Percentiles rank a stretch among this genome's conserved stretches.
phyloP scores from a whole-genome alignment of 1,140 invertebrate genomes.

The Physella acuta region DNA sequence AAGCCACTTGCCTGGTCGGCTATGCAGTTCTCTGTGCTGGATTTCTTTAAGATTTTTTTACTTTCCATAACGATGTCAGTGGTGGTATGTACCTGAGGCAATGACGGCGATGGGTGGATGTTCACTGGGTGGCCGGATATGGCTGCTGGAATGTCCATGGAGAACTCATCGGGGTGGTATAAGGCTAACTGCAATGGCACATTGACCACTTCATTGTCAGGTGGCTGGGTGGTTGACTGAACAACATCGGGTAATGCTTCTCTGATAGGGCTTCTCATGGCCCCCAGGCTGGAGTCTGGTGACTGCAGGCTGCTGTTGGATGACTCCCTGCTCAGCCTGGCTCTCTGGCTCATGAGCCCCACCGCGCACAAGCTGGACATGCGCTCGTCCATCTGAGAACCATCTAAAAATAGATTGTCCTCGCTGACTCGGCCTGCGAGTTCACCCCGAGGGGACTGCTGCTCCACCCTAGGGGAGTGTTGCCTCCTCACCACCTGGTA shows the following conservation, averaged over 20 bases:
- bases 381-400: slow-evolving; percentile 1
- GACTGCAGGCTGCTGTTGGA: slow-evolving; percentile 28
- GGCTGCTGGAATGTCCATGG: slow-evolving; percentile 21
- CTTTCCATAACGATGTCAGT: slow-evolving; percentile 21
- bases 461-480: slow-evolving; percentile 7
- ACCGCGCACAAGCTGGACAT: slow-evolving; percentile 23
- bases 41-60: slow-evolving; percentile 20
- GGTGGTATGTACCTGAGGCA: slow-evolving; percentile 19
- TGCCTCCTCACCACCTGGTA: slow-evolving; percentile 6
- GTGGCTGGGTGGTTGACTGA: slow-evolving; percentile 13
- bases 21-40: slow-evolving; percentile 24
- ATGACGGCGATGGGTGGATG: slow-evolving; percentile 9
- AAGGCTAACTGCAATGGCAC: slow-evolving; percentile 26
- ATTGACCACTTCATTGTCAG: not conserved
- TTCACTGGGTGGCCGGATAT: not conserved
- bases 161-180: slow-evolving; percentile 32
- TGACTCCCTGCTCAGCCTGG: slow-evolving; percentile 29
- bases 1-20: not conserved
- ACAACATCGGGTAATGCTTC: slow-evolving; percentile 20
- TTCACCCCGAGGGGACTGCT: not conserved
- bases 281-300: not conserved
- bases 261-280: slow-evolving; percentile 5
- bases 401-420: not conserved
- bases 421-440: too few species aligned
- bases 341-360: slow-evolving; percentile 27